phyloP scores from a whole-genome alignment of 2,797 vertebrate genomes.

The Petrocephalus sullivani region DNA sequence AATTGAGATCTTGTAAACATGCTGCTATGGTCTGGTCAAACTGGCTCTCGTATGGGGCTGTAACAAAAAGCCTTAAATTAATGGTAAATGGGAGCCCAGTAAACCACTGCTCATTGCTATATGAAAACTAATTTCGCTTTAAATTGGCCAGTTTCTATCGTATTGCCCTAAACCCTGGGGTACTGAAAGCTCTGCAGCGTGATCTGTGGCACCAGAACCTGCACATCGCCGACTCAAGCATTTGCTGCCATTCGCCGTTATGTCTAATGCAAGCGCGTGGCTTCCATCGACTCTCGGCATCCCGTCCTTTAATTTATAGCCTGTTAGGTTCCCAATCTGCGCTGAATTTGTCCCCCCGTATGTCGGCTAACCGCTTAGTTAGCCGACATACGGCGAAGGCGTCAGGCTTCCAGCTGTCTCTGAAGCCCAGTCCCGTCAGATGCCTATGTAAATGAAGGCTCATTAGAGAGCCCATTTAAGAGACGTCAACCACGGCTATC shows the following conservation, averaged over 20 bases:
- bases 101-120: background rate
- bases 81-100: background rate
- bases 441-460: slow-evolving; percentile 37
- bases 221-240: background rate
- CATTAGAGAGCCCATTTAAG: slow-evolving; percentile 36
- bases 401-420: slow-evolving; percentile 21
- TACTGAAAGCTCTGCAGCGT: background rate
- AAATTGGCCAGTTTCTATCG: background rate
- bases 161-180: background rate
- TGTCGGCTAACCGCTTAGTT: slow-evolving; percentile 33
- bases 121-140: background rate
- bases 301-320: slow-evolving; percentile 32
- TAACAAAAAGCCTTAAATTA: background rate
- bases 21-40: background rate
- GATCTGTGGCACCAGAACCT: background rate
- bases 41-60: background rate
- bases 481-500: slow-evolving; percentile 26
- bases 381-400: slow-evolving; percentile 21
- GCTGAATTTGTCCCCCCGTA: slow-evolving; percentile 28
- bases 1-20: background rate
- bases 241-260: slow-evolving; percentile 28
- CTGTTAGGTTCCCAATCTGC: slow-evolving; percentile 23
- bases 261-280: slow-evolving; percentile 30
- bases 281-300: background rate
- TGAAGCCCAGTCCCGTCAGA: slow-evolving; percentile 16